Percentiles rank a stretch among this genome's conserved stretches.
phyloP scores from a whole-genome alignment of 2,797 vertebrate species.

The Gambelia wislizenii region DNA sequence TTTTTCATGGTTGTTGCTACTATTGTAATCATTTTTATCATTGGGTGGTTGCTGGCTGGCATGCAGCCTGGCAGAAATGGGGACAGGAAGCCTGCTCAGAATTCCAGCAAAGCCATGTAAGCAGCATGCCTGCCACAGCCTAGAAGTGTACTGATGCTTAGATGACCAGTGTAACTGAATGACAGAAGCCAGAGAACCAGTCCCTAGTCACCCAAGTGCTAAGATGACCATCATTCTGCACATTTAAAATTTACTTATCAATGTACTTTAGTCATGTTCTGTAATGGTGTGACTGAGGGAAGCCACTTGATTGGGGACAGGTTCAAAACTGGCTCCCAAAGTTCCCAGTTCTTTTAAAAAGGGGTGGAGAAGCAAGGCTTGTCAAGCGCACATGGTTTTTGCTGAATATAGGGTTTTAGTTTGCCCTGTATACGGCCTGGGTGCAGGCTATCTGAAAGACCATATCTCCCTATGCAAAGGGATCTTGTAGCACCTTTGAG shows the following conservation, averaged over 20 bases:
- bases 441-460: no score
- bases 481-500: no score
- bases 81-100: background rate
- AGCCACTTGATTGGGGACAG: background rate
- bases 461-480: no score
- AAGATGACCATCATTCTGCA: background rate
- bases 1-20: background rate
- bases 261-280: background rate
- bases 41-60: no score
- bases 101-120: background rate
- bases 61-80: background rate
- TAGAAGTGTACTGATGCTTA: background rate
- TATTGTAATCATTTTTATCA: background rate
- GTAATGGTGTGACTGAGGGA: background rate
- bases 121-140: no score
- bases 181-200: background rate
- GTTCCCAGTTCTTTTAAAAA: background rate
- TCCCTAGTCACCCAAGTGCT: background rate
- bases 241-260: background rate
- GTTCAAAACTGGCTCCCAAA: background rate
- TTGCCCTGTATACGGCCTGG: background rate
- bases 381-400: background rate
- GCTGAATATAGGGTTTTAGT: background rate
- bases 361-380: background rate
- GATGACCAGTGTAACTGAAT: background rate